Base-by-base conservation (phyloP, 1,140 invertebrate species). In the Coelopa frigida region DNA sequence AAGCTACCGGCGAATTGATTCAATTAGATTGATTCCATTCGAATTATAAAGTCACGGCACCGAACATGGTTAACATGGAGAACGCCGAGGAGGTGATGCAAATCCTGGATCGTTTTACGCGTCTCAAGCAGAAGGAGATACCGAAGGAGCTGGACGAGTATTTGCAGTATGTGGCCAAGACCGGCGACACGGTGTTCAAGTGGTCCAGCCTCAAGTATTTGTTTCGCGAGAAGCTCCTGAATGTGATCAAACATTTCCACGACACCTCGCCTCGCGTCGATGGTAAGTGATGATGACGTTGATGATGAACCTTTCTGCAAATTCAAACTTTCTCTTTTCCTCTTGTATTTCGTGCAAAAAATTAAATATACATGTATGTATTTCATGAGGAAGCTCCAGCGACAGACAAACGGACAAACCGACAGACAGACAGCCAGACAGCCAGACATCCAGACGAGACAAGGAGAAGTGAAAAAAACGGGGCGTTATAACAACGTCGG, bases 131-230 rank as follows among this genome's bases (percentile, higher is more conserved):
- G n/a, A 78, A 83, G 58, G 84, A 84, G 54, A 91, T 95, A 58
- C 89, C 92, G n/a, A 76, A 82, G 42, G 81, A 89, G 58, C 73
- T 97, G 36, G 91, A 96, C 57, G 88, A 94, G 26, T 95, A 94
- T 70, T 73, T 97, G 36, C 78, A 79, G 51, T 88, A 84, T 74
- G 89, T 97, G 43, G 93, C 93, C 0, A 87, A 88, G 72, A 94
- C 91, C 44, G 94, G 94, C 42, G 89, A 96, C 70, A 90, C 90
- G 7, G 79, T 95, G 20, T 95, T 91, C 64, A 91, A 92, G 53
- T 97, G 94, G 94, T 72, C 83, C 17, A 73, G 86, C 39, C 78
- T 97, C 15, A 92, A 94, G 68, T 80, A 81, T 56, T 77, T 97
- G 43, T 87, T 95, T 61, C 79, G 87, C 48, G 83, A 89, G 61